Base-by-base conservation (phyloP, 2,113 vertebrate species). In the Amazona guildingii region DNA sequence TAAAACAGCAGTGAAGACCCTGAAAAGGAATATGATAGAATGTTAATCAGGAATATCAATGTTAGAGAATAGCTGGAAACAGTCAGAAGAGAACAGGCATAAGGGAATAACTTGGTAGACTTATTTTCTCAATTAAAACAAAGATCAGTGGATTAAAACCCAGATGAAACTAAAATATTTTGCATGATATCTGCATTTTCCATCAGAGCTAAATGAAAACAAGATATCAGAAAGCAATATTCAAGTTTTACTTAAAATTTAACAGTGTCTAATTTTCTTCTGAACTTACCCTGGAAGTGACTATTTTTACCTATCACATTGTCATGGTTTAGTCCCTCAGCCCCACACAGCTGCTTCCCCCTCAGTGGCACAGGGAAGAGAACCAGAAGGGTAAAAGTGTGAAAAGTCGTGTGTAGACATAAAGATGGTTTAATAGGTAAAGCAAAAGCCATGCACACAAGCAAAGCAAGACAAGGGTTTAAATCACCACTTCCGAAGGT, bases 291-390 rank as follows among this genome's bases (percentile, higher is more conserved):
- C 2, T 1, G 62, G 16, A 89, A 79, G 52, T 13, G 4, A 3
- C 7, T 5, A 24, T 48, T 59, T 80, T 90, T 28, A 31, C 10
- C 20, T 29, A 6, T 6, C 10, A 11, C 4, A 29, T 62, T 55
- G 37, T 66, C 9, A 1, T 41, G 20, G 15, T 61, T 69, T 79
- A 61, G 61, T 4, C 9, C 17, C n/a, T 75, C 16, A 41, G 17
- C 1, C 17, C 27, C 12, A 39, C 14, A 18, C 23, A 75, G 12
- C 27, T 9, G 0, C 4, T 82, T 3, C 0, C 4, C 43, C 3
- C 35, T 12, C 13, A 7, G 8, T 33, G 24, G 25, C 6, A 46
- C 17, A 7, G 17, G 18, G 20, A 37, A 72, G 8, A 62, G 8
- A 72, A 67, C 3, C 5, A 12, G 41, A 72, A 88, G 5, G 5